Evolutionary conservation across 2,797 vertebrate species (phyloP).

Genomic region (Amniataba percoides): DNA sequence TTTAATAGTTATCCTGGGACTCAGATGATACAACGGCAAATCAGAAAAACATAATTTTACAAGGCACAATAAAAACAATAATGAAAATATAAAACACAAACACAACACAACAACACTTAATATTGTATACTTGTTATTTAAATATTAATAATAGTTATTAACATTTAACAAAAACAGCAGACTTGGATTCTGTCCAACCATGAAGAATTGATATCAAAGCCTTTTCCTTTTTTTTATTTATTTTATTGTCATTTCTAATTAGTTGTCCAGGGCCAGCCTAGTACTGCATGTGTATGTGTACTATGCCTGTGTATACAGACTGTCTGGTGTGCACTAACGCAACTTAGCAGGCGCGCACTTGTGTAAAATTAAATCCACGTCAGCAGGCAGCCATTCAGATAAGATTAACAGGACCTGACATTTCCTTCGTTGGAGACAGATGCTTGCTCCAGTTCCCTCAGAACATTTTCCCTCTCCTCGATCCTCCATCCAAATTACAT

Average conservation of each 20-base stretch:
- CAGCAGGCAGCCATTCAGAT: constrained; percentile 79
- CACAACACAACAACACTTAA: too few species aligned
- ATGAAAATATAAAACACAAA: too few species aligned
- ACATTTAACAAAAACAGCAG: too few species aligned
- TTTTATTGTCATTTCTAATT: too few species aligned
- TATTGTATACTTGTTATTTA: too few species aligned
- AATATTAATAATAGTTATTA: too few species aligned
- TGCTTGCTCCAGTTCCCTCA: constrained; percentile 76
- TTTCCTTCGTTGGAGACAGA: constrained; percentile 80
- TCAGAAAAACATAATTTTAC: background rate
- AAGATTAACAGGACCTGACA: constrained; percentile 83
- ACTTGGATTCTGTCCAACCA: background rate
- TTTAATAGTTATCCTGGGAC: too few species aligned
- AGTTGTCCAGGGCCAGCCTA: too few species aligned
- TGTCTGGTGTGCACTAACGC: constrained; percentile 48
- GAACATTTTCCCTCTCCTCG: constrained; percentile 56
- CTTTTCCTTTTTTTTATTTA: too few species aligned
- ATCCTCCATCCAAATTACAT: constrained; percentile 65
- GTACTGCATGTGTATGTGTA: constrained; percentile 16
- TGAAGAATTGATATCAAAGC: background rate
- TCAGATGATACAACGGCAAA: background rate
- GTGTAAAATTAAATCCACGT: constrained; percentile 80
- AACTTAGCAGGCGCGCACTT: constrained; percentile 56
- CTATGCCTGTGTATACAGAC: constrained; percentile 33
- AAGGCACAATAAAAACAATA: too few species aligned